Evolutionary conservation across 2,888 invertebrate genomes (phyloP).

Genomic region (Meloe dianella): DNA sequence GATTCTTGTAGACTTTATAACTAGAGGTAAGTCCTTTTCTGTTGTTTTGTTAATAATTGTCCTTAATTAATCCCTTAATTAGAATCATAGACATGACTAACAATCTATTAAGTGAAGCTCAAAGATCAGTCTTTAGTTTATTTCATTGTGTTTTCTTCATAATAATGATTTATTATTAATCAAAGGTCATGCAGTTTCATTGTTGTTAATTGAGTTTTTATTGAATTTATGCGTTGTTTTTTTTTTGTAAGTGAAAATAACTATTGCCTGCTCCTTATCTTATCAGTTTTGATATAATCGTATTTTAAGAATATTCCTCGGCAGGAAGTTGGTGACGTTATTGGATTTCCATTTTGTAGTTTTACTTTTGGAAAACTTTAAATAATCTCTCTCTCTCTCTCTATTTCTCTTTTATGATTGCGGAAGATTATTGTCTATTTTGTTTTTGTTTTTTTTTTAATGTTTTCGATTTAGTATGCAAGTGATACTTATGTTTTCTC

Average conservation of each 20-base stretch:
- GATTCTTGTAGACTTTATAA: constrained; percentile 12
- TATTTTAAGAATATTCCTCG: not conserved
- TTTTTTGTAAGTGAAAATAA: no score
- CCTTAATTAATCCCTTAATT: not conserved
- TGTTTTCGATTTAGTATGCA: not conserved
- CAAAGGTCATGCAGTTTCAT: not conserved
- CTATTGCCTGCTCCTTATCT: no score
- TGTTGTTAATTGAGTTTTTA: not conserved
- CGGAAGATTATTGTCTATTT: not conserved
- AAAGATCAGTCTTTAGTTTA: not conserved
- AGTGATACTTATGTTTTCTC: not conserved
- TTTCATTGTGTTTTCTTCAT: not conserved
- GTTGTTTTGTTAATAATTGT: not conserved
- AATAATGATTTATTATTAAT: constrained; percentile 6
- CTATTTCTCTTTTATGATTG: not conserved
- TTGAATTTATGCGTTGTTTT: not conserved
- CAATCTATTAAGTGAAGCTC: not conserved
- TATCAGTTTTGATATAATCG: not conserved
- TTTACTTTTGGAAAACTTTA: not conserved
- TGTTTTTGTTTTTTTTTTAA: not conserved
- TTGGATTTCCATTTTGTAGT: constrained; percentile 1
- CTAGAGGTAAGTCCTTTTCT: constrained; percentile 13
- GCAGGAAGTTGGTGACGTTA: constrained; percentile 1
- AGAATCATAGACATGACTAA: constrained; percentile 2
- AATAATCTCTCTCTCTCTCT: no score